Percentiles rank a stretch among this genome's conserved stretches.
phyloP scores from a whole-genome alignment of 2,113 vertebrate species.

The Deroptyus accipitrinus region DNA sequence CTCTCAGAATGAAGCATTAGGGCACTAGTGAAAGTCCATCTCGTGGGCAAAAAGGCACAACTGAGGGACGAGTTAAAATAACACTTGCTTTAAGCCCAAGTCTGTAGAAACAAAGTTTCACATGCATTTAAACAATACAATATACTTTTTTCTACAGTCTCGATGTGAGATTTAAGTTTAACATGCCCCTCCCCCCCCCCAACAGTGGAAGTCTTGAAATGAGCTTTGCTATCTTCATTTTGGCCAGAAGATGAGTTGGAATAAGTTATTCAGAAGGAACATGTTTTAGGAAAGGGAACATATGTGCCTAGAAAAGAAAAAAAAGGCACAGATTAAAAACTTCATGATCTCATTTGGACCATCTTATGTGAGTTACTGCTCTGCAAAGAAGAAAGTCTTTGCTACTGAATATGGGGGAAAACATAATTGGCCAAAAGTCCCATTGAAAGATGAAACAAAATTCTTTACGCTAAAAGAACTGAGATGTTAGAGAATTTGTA shows the following conservation, averaged over 20 bases:
- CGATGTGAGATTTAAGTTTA: neutral
- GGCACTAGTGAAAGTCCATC: neutral
- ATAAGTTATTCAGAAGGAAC: neutral
- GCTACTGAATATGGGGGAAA: neutral
- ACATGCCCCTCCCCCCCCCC: too few species aligned
- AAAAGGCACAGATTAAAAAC: neutral
- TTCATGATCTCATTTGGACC: conserved; percentile 7
- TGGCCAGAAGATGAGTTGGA: neutral
- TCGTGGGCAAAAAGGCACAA: neutral
- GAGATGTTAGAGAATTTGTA: neutral
- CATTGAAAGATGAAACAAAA: conserved; percentile 2
- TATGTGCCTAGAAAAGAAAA: neutral
- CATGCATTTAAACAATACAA: neutral
- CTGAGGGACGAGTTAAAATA: neutral
- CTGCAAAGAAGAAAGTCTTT: neutral
- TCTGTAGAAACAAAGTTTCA: neutral
- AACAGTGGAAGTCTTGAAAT: neutral
- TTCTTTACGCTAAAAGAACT: neutral
- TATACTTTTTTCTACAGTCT: neutral
- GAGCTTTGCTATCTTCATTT: neutral
- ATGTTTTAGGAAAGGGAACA: conserved; percentile 12
- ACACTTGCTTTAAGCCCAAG: neutral
- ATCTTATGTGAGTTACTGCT: neutral
- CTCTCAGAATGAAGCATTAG: neutral
- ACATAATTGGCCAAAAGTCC: neutral